Evolutionary conservation across 2,888 invertebrate species (phyloP), one percentile per base, ranked within the genome.

Genomic region (Nebria brevicollis): DNA sequence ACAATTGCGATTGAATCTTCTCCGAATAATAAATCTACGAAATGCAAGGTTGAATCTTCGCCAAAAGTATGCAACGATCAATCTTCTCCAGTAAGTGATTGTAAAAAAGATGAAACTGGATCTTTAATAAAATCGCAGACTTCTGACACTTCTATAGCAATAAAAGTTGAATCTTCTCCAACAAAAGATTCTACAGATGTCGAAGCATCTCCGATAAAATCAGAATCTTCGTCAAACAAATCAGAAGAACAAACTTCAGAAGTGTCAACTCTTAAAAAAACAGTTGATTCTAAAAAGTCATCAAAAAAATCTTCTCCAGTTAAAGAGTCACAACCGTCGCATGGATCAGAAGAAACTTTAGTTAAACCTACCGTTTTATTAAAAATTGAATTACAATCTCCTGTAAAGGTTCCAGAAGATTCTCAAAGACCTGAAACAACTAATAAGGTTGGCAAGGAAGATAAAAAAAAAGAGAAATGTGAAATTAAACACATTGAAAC

Each of bases 21-120:
- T 75, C 66, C 72, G 34, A 80, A 75, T 75, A 82, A 25, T 42
- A 43, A 72, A 20, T 74, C 20, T 75, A 65, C 15, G 43, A 54
- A 20, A 66, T 4, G 20, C 42, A 42, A 70, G 11, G 15, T 6
- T 26, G 26, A 41, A 41, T 54, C 70, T 70, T 70, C 70, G 8
- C 26, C 25, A 70, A n/a, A 70, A 70, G 13, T 7, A 70, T 11
- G 15, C 13, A 54, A 65, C 42, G 20, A 10, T 6, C 64, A 54
- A 75, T 64, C 66, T 34, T 11, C 80, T 75, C 66, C 72, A 64
- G 77, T 72, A 81, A 82, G 43, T 26, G 43, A 72, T 26, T 74
- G 13, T 75, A 65, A 43, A 75, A 72, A 78, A 73, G 65, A 76
- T 11, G 42, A 83, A 82, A 64, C 34, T 78, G 15, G 75, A 75